A percentile compares a stretch with the other conserved stretches of the same genome.
Conservation (phyloP, 2,888 invertebrate genomes). For the Yponomeuta sedellus region DNA sequence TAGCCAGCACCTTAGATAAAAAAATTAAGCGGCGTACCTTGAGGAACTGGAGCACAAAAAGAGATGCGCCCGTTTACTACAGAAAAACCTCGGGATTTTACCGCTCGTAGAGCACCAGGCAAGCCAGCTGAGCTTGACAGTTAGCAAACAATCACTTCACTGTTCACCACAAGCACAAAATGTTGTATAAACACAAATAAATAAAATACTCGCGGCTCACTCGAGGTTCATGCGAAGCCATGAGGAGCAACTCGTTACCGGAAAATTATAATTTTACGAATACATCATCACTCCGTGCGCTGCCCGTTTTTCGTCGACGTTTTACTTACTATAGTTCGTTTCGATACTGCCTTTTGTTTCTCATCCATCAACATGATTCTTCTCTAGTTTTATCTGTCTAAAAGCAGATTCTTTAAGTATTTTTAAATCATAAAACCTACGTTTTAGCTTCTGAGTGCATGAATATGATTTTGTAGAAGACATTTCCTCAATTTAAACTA, state of each 20-base stretch:
- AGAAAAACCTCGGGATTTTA: constrained; percentile 68
- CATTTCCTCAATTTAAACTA: no score
- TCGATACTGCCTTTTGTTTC: background rate
- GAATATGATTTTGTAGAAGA: no score
- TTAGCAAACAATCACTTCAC: constrained; percentile 44
- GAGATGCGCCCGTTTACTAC: constrained; percentile 53
- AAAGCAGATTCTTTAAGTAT: no score
- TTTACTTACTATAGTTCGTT: background rate
- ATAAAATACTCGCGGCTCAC: constrained; percentile 4
- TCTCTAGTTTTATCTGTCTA: background rate
- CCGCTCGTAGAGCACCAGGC: constrained; percentile 67
- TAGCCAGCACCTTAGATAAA: constrained; percentile 31
- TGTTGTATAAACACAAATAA: background rate
- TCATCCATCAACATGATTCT: background rate
- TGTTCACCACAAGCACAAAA: constrained; percentile 5
- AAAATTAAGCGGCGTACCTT: constrained; percentile 70
- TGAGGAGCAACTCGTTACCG: constrained; percentile 1
- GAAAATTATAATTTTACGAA: constrained; percentile 30
- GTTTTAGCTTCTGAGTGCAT: no score
- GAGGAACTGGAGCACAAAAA: constrained; percentile 67
- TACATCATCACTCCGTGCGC: constrained; percentile 27
- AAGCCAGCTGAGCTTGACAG: constrained; percentile 74
- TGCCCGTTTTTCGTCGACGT: constrained; percentile 23
- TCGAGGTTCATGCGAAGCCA: background rate
- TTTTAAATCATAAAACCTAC: no score